These are phyloP conservation scores for Mesocricetus auratus DNA, from an alignment of 2,113 vertebrate genomes.

Conservation along the genomic window DNA sequence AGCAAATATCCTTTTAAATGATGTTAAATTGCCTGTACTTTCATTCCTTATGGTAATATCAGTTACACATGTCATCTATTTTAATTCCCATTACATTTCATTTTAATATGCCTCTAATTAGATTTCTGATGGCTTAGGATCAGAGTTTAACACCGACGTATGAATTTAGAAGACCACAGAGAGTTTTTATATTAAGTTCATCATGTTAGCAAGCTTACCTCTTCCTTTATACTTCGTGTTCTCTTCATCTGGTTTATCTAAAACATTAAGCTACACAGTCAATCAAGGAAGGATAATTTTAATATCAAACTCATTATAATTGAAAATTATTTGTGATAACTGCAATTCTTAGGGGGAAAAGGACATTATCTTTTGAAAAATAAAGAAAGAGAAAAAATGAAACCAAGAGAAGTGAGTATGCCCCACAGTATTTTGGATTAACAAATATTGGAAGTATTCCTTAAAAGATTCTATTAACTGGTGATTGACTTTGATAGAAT, in stretches of 20 bases:
- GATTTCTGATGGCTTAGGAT: neutral
- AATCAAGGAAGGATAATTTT: neutral
- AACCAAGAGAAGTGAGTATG: neutral
- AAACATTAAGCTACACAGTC: neutral
- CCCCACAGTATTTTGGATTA: neutral
- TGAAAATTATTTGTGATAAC: conserved; percentile 4
- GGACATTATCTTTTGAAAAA: neutral
- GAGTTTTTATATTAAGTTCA: neutral
- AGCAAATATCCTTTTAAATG: neutral
- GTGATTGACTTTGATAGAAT: neutral
- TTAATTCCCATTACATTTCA: neutral
- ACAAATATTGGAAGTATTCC: neutral
- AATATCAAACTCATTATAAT: neutral
- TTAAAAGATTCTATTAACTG: neutral
- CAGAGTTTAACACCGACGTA: neutral
- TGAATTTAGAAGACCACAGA: neutral
- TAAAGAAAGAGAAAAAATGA: neutral
- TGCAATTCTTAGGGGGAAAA: neutral
- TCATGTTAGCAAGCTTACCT: neutral
- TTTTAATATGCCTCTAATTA: conserved; percentile 31
- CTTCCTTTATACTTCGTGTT: neutral
- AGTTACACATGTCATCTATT: neutral
- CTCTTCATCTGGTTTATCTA: neutral
- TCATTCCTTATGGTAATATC: neutral
- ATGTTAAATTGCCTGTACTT: neutral